Evolutionary conservation across 2,113 vertebrate genomes (phyloP), one percentile per base, ranked within the genome.

Genomic region (Andinoacara biseriatus): DNA sequence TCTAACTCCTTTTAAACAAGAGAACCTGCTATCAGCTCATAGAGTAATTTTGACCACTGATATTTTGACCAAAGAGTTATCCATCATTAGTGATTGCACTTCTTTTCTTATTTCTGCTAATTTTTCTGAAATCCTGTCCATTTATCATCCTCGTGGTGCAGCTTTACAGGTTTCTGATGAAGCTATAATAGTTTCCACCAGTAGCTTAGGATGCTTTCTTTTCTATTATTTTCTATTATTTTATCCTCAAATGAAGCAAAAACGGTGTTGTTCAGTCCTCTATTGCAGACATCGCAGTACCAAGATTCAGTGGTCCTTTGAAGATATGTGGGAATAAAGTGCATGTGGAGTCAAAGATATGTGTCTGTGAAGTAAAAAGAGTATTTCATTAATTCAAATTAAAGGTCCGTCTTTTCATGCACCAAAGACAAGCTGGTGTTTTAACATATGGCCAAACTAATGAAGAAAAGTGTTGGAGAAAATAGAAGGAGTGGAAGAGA

Each of bases 141-240:
- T 92, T 88, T 60, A 87, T 88, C 86, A 89, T 79, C n/a, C 15
- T 65, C 46, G 14, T 43, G 46, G 52, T 17, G 61, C 2, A 1
- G 49, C 67, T 56, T 54, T 4, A 2, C 6, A n/a, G 5, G 40
- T 15, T 56, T 82, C 24, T 80, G 56, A 76, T 81, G 58, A 85
- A 86, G 35, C 35, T n/a, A 14, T 62, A 20, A 67, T 33, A 22
- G 10, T 58, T 76, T 62, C 54, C 18, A 80, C 75, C 29, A 58
- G 56, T 24, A 13, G 26, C 14, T 80, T 33, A 59, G 62, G 3
- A 56, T 43, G 29, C 40, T 46, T 80, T 54, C 5, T 38, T 22
- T 60, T 61, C 1, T 20, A 62, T n/a, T 26, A 26, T 3, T 26
- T 26, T 26, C 26, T 26, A 26, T 26, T 26, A 26, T 26, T 26